phyloP scores from a whole-genome alignment of 2,113 vertebrate species.

The Eublepharis macularius region DNA sequence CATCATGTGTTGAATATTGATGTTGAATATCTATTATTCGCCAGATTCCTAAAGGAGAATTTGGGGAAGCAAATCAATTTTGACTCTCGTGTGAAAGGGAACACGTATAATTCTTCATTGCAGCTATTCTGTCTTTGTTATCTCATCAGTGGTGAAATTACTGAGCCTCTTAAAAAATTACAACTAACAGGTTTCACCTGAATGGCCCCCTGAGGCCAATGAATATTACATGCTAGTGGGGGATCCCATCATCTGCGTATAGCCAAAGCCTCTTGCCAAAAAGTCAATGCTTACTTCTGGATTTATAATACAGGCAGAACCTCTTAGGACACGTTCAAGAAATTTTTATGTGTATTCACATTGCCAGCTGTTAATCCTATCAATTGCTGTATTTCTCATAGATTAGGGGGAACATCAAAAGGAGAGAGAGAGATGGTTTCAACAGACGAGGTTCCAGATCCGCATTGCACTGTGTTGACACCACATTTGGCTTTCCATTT shows the following conservation, averaged over 20 bases:
- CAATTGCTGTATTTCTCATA: neutral
- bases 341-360: neutral
- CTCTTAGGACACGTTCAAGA: neutral
- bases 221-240: neutral
- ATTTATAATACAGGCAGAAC: neutral
- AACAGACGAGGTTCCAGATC: neutral
- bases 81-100: neutral
- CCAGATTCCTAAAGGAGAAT: neutral
- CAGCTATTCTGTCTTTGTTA: neutral
- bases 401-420: neutral
- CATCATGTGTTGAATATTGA: neutral
- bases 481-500: too few species aligned
- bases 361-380: constrained; percentile 5
- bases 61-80: neutral
- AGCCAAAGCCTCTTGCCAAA: neutral
- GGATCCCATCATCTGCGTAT: neutral
- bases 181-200: neutral
- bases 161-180: neutral
- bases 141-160: neutral
- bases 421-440: neutral
- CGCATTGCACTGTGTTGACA: neutral
- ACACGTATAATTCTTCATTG: neutral
- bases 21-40: neutral
- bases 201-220: neutral
- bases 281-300: neutral